These are phyloP conservation scores for Takifugu ocellatus DNA, from an alignment of 2,797 vertebrate species.

Conservation along the genomic window DNA sequence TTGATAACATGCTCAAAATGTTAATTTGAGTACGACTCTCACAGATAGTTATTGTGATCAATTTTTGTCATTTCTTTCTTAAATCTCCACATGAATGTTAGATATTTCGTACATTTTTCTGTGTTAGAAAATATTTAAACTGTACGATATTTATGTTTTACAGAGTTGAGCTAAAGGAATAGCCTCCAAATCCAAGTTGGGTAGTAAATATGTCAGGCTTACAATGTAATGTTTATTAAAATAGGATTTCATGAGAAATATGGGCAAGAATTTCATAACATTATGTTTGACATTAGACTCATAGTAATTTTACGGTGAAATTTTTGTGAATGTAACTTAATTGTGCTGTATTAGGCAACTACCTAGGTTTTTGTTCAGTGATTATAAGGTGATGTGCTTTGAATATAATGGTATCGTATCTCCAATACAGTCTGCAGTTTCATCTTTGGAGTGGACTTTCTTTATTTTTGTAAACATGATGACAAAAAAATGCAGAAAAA, in stretches of 20 bases:
- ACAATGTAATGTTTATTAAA: slow-evolving; percentile 44
- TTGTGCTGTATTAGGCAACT: slow-evolving; percentile 70
- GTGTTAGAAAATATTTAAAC: slow-evolving; percentile 76
- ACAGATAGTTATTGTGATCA: slow-evolving; percentile 67
- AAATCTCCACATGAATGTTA: slow-evolving; percentile 67
- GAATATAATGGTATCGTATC: slow-evolving; percentile 74
- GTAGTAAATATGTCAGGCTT: slow-evolving; percentile 37
- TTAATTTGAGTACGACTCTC: slow-evolving; percentile 76
- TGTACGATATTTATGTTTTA: slow-evolving; percentile 76
- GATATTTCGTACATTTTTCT: slow-evolving; percentile 76
- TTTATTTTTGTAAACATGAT: slow-evolving; percentile 55
- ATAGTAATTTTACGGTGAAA: slow-evolving; percentile 67
- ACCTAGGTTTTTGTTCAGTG: slow-evolving; percentile 64
- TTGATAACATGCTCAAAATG: slow-evolving; percentile 65
- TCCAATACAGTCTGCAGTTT: slow-evolving; percentile 78
- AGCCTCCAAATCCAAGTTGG: slow-evolving; percentile 55
- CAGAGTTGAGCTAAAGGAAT: slow-evolving; percentile 57
- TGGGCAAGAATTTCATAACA: slow-evolving; percentile 8
- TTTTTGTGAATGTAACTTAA: slow-evolving; percentile 77
- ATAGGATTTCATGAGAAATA: slow-evolving; percentile 44
- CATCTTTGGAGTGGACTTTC: slow-evolving; percentile 48
- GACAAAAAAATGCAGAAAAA: slow-evolving; percentile 19
- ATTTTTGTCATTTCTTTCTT: slow-evolving; percentile 65
- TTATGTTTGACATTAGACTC: slow-evolving; percentile 55
- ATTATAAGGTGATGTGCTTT: slow-evolving; percentile 74